Percentiles rank a stretch among this genome's conserved stretches.
phyloP scores from a whole-genome alignment of 2,888 invertebrate genomes.

The Eupithecia vulgata region DNA sequence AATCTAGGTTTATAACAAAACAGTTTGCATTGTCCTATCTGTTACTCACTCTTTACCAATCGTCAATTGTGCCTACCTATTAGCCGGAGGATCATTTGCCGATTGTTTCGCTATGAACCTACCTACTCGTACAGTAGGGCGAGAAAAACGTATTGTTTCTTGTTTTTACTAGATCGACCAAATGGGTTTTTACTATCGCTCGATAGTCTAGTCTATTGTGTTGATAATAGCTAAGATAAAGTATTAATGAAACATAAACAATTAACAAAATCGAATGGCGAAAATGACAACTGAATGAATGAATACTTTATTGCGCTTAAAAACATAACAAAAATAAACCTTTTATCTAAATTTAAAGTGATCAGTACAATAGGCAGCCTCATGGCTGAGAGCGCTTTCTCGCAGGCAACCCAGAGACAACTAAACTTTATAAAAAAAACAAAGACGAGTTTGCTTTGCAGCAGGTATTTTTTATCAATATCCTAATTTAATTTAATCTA shows the following conservation, averaged over 20 bases:
- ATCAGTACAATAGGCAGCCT: too few relatives aligned
- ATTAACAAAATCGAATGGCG: neutral
- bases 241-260: neutral
- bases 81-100: conserved; percentile 71
- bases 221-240: neutral
- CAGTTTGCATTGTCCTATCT: neutral
- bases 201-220: neutral
- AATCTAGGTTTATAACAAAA: neutral
- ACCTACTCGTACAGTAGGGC: conserved; percentile 36
- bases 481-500: too few relatives aligned
- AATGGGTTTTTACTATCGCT: conserved; percentile 38
- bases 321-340: too few relatives aligned
- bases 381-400: too few relatives aligned
- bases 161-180: conserved; percentile 50
- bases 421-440: too few relatives aligned
- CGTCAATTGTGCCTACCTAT: conserved; percentile 64
- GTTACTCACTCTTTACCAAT: conserved; percentile 28
- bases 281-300: too few relatives aligned
- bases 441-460: too few relatives aligned
- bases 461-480: too few relatives aligned
- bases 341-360: too few relatives aligned
- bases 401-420: too few relatives aligned
- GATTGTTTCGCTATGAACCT: conserved; percentile 62
- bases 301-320: too few relatives aligned
- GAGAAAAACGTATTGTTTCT: conserved; percentile 44